Evolutionary conservation across 2,797 vertebrate genomes (phyloP).

Genomic region (Xiphophorus birchmanni): DNA sequence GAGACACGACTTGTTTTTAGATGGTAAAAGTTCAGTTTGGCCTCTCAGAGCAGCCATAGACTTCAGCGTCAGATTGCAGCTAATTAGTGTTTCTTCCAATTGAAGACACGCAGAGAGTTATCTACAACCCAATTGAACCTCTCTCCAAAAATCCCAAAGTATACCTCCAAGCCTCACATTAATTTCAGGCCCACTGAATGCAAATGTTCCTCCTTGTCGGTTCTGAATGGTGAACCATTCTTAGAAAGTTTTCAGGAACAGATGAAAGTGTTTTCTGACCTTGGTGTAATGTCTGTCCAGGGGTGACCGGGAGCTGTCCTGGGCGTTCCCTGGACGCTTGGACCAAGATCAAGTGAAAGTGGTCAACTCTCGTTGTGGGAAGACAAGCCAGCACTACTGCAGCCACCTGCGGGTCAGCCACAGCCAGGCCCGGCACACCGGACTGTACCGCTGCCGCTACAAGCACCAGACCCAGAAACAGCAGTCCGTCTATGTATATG

Average conservation of each 20-base stretch:
- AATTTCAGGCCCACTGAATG: not conserved
- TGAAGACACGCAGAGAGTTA: not conserved
- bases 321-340: conserved; percentile 86
- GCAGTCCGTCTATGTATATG: conserved; percentile 88
- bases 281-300: conserved; percentile 70
- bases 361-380: conserved; percentile 85
- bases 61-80: not conserved
- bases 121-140: not conserved
- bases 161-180: not conserved
- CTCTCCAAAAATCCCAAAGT: not conserved
- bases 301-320: conserved; percentile 87
- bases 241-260: not conserved
- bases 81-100: not conserved
- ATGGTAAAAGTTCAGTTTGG: not conserved
- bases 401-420: conserved; percentile 84
- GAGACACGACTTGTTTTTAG: not conserved
- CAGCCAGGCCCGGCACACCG: conserved; percentile 86
- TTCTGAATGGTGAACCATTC: not conserved
- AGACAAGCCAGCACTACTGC: conserved; percentile 82
- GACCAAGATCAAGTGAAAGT: conserved; percentile 80
- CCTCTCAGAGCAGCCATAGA: not conserved
- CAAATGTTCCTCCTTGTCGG: not conserved
- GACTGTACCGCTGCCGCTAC: conserved; percentile 89
- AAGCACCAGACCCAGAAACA: conserved; percentile 74
- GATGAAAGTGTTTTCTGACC: not conserved